These are phyloP conservation scores for Onchidella celtica DNA, from an alignment of 2,888 invertebrate species.

Conservation along the genomic window DNA sequence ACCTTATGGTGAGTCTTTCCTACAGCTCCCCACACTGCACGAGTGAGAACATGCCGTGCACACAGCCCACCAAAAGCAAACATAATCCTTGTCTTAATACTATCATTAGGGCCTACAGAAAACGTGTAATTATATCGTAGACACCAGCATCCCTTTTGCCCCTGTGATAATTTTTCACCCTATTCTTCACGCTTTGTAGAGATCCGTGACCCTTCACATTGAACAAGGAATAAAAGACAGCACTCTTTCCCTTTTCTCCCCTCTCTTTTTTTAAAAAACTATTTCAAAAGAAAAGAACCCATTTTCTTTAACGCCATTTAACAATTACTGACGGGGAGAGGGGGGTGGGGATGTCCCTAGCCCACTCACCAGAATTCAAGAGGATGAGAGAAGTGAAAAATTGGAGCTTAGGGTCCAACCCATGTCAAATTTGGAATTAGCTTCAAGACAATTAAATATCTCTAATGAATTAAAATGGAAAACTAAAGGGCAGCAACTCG, in stretches of 20 bases:
- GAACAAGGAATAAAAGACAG: background rate
- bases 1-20: slow-evolving; percentile 17
- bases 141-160: background rate
- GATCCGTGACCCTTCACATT: background rate
- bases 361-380: background rate
- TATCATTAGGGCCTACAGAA: slow-evolving; percentile 6
- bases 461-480: background rate
- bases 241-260: background rate
- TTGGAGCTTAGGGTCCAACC: background rate
- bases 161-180: background rate
- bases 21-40: background rate
- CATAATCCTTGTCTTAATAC: slow-evolving; percentile 29
- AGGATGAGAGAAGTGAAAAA: background rate
- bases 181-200: background rate
- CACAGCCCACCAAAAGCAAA: background rate
- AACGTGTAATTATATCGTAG: slow-evolving; percentile 22
- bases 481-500: background rate
- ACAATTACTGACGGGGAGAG: too few species aligned
- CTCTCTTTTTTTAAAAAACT: too few species aligned
- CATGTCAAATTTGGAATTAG: background rate
- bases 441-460: background rate
- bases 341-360: too few species aligned
- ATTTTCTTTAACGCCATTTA: too few species aligned
- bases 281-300: too few species aligned
- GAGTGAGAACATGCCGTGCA: slow-evolving; percentile 9